Evolutionary conservation across 2,797 vertebrate genomes (phyloP), one percentile per base, ranked within the genome.

Genomic region (Orientallactaga sibirica): DNA sequence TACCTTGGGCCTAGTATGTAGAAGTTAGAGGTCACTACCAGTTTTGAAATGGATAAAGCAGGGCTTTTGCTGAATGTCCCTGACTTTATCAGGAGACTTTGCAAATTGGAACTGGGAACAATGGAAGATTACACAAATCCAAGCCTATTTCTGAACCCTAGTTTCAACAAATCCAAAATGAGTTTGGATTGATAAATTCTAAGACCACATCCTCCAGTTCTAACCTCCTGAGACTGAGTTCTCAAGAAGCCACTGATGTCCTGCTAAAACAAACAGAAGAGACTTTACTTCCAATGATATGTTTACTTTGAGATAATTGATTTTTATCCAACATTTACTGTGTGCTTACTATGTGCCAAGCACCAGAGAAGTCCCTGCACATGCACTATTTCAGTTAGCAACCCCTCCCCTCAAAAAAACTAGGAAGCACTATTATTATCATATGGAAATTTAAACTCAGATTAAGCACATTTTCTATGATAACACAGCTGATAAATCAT

Each of bases 1-100:
- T 88, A 91, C 91, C 5, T 79, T 11, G 91, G 67, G 12, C 2
- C 62, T 79, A 22, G 1, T 79, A 95, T 79, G 75, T 77, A 83
- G 16, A 94, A 55, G 78, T 33, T 27, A 93, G 76, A 61, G 37
- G 55, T 92, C 62, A n/a, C 79, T 80, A 12, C 4, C 68, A 74
- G 29, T 93, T 95, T 86, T 96, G 52, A 92, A 88, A 86, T 25
- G 62, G 48, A 92, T 86, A 92, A 94, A 90, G 78, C 24, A 93
- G 75, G 15, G 92, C 3, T 29, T 75, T 92, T 81, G n/a, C 67
- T 66, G 20, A 77, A 75, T 27, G 41, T 79, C 75, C 93, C 10
- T 93, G 55, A 82, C 37, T 88, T 88, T 76, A 79, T 82, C 76
- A 79, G 76, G 83, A 92, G 27, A 62, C 7, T 29, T 66, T 27